Conservation (phyloP, 2,113 vertebrate species). For the Rhinopomastus cyanomelas region DNA sequence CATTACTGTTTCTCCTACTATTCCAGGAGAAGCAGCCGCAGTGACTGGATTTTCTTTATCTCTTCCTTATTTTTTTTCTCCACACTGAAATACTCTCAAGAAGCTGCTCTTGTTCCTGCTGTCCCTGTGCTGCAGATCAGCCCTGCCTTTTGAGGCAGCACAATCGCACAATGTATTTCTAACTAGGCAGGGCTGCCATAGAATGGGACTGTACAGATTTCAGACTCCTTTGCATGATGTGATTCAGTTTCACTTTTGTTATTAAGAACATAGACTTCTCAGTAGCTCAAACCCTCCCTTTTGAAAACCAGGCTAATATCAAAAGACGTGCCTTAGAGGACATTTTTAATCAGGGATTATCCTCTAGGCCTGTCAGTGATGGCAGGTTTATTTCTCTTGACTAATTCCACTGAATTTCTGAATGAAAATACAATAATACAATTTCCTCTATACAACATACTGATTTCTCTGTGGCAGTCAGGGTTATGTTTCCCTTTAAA, state of each 20-base stretch:
- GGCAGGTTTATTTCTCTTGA: background rate
- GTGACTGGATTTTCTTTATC: background rate
- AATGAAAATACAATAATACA: conserved; percentile 10
- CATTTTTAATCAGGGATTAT: conserved; percentile 27
- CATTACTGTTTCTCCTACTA: conserved; percentile 2
- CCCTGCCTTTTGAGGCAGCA: background rate
- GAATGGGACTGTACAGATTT: background rate
- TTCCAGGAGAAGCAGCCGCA: conserved; percentile 10
- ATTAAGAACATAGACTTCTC: background rate
- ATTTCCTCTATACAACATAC: background rate
- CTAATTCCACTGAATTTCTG: conserved; percentile 10
- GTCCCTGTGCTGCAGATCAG: background rate
- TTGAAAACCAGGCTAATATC: conserved; percentile 15
- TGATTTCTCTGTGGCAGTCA: background rate
- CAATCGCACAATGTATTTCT: background rate
- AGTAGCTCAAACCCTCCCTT: background rate
- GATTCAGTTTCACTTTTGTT: background rate
- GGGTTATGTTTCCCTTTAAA: background rate
- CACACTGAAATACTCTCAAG: background rate
- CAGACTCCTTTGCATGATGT: background rate
- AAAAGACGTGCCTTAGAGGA: background rate
- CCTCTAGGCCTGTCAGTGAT: background rate
- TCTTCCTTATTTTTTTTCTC: background rate
- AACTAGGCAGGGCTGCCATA: background rate
- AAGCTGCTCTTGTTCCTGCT: background rate